Evolutionary conservation across 2,888 invertebrate species (phyloP).

Genomic region (Euspilapteryx auroguttella): DNA sequence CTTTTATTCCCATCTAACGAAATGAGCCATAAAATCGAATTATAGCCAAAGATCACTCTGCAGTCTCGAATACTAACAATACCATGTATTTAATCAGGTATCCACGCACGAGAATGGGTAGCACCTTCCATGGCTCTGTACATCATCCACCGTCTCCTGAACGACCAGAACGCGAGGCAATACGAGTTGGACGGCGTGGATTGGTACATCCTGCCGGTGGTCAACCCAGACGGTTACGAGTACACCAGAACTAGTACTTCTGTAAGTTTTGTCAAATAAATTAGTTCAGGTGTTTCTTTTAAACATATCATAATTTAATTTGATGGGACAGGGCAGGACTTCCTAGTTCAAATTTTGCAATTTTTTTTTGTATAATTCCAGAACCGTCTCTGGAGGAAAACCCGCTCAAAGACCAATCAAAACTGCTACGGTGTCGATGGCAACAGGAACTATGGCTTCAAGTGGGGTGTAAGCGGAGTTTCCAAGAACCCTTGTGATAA

Average conservation of each 20-base stretch:
- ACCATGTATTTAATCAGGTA: too few relatives aligned
- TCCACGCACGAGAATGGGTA: conserved; percentile 70
- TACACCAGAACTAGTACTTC: conserved; percentile 38
- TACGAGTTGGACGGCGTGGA: conserved; percentile 61
- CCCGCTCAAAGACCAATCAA: conserved; percentile 33
- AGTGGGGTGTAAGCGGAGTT: conserved; percentile 69
- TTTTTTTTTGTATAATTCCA: conserved; percentile 21
- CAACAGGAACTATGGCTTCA: conserved; percentile 70
- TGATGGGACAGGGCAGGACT: too few relatives aligned
- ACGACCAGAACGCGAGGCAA: conserved; percentile 22
- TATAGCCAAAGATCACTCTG: too few relatives aligned
- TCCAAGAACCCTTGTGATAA: conserved; percentile 60
- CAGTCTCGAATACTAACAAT: too few relatives aligned
- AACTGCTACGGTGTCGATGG: conserved; percentile 66
- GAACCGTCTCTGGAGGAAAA: conserved; percentile 69
- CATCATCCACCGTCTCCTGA: conserved; percentile 54
- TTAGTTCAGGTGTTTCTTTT: too few relatives aligned
- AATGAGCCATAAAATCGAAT: too few relatives aligned
- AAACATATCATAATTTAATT: too few relatives aligned
- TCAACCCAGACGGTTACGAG: conserved; percentile 76
- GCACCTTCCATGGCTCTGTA: conserved; percentile 64
- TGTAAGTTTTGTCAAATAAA: conserved; percentile 20
- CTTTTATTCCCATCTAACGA: too few relatives aligned
- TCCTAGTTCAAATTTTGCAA: too few relatives aligned
- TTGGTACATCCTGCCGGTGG: conserved; percentile 68